A percentile compares a stretch with the other conserved stretches of the same genome.
Evolutionary conservation across 1,140 invertebrate genomes (phyloP).

Genomic region (Ridgeia piscesae): DNA sequence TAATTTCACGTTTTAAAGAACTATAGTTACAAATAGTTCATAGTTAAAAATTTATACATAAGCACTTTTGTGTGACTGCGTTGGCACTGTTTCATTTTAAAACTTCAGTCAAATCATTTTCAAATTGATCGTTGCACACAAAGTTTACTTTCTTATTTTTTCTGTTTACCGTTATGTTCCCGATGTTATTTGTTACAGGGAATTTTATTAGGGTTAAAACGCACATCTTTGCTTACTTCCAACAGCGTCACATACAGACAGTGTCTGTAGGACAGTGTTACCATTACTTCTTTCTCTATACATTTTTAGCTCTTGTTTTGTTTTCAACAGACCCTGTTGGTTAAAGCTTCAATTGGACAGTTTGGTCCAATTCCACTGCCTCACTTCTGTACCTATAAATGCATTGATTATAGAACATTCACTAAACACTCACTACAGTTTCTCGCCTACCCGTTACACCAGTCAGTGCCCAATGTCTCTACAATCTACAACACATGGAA

Average conservation of each 20-base stretch:
- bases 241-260: no score
- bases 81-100: background rate
- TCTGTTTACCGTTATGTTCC: background rate
- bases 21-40: no score
- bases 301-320: background rate
- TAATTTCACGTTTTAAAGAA: background rate
- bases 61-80: background rate
- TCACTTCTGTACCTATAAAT: background rate
- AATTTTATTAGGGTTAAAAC: background rate
- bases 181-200: background rate
- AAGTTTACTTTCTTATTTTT: background rate
- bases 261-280: background rate
- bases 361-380: background rate
- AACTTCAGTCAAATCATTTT: background rate
- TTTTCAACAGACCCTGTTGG: background rate
- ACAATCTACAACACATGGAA: background rate
- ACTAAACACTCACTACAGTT: background rate
- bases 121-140: background rate
- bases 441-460: background rate
- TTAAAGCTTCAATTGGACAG: background rate
- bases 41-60: background rate
- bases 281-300: background rate
- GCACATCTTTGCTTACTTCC: background rate
- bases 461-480: background rate
- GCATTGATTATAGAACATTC: background rate